Evolutionary conservation across 1,140 invertebrate species (phyloP), one percentile per base, ranked within the genome.

Genomic region (Aradophagus sp.): DNA sequence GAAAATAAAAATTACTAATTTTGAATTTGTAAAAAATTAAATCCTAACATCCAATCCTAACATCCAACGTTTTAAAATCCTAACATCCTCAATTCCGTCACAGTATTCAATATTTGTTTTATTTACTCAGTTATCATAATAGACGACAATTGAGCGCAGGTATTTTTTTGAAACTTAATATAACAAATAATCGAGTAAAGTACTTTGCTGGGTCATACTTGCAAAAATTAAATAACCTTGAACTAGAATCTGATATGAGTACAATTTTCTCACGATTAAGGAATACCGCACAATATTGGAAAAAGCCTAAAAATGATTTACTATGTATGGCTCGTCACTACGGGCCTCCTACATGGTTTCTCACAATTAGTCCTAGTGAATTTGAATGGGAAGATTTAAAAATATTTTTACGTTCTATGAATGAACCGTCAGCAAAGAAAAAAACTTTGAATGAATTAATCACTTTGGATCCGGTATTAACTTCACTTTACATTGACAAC

Each of bases 371-470:
- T 29, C 27, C 27, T 6, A 29, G 27, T 29, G 27, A 29, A 29
- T 29, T 5, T 29, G 27, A 4, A 10, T 29, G 27, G 27, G 27
- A 29, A 29, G 27, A 29, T 29, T 29, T 29, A n/a, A n/a, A n/a
- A n/a, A n/a, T 29, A 5, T 5, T 8, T 23, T 23, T 23, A 23
- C 20, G n/a, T n/a, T n/a, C 8, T 23, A n/a, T 23, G 4, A 23
- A 23, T 23, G 20, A 8, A 5, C 20, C 20, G 4, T 29, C 10
- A 29, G 27, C 27, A 10, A n/a, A 6, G 27, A 29, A 29, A 29
- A 4, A 29, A 29, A 2, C 10, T 2, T 10, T 29, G 2, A 29
- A 29, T n/a, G 27, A 29, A 29, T n/a, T 29, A 6, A 29, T 29
- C 11, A n/a, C 27, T 5, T 29, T n/a, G 2, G 3, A 29, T 29